Base-by-base conservation (phyloP, 2,888 invertebrate species). In the Leptogaster cylindrica region DNA sequence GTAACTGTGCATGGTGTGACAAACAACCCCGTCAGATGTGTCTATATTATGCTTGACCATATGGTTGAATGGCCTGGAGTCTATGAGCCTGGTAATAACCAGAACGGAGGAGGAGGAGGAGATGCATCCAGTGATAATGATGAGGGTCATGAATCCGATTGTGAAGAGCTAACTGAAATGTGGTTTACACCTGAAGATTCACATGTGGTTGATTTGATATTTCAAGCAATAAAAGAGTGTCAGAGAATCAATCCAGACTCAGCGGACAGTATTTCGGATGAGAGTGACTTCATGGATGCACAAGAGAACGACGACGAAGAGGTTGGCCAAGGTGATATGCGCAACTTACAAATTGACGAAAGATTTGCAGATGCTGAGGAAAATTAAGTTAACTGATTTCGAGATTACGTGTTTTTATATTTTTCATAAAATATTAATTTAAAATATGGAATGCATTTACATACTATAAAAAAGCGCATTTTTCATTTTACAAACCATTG, bases 241-340 rank as follows among this genome's bases (percentile, higher is more conserved):
- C 92, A 93, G 80, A 86, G 87, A 12, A 81, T 93, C 68, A 90
- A 93, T 83, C 93, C 92, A 2, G 92, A 92, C 78, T 88, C 89
- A 8, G 83, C 85, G 44, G 89, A 90, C 55, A 79, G 79, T 55
- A 74, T 79, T 71, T 81, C 81, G 0, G 80, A 77, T 7, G 78
- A 79, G 25, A 79, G 80, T 55, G 79, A 79, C 50, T 75, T 76
- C 12, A 79, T 79, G 78, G 79, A 78, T 48, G 71, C 70, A n/a
- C 78, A 78, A 51, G 73, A 70, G 4, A n/a, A n/a, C n/a, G 71
- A 68, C 8, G 76, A 75, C 36, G 74, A 74, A 23, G 73, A 70
- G 2, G 70, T 70, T 23, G 75, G 75, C 0, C 75, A 73, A 46
- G 77, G 75, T 10, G 76, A 75, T 12, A 77, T 81, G 75, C 75